A percentile compares a stretch with the other conserved stretches of the same genome.
phyloP scores from a whole-genome alignment of 2,888 invertebrate species.

The Atrina japonica region DNA sequence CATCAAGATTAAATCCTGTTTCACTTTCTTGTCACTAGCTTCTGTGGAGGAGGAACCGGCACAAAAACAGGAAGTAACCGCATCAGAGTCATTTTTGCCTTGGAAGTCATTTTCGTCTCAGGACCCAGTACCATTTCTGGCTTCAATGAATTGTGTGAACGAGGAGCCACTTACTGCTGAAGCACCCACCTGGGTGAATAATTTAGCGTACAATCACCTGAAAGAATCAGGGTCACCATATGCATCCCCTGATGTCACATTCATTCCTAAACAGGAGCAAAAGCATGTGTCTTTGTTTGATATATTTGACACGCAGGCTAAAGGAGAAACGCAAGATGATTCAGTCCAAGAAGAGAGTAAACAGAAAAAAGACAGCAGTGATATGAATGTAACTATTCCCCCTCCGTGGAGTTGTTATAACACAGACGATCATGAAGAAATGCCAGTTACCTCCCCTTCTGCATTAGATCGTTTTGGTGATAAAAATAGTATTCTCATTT shows the following conservation, averaged over 20 bases:
- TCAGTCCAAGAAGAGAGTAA: slow-evolving; percentile 22
- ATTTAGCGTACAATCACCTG: slow-evolving; percentile 90
- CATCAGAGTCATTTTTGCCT: slow-evolving; percentile 93
- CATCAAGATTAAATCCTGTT: too few relatives aligned
- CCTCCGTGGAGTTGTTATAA: slow-evolving; percentile 55
- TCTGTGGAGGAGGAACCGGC: not conserved
- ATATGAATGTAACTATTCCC: slow-evolving; percentile 50
- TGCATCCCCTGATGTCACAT: slow-evolving; percentile 68
- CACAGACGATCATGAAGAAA: slow-evolving; percentile 51
- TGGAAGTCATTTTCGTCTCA: slow-evolving; percentile 83
- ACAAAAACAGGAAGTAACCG: slow-evolving; percentile 71
- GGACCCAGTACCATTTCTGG: slow-evolving; percentile 60
- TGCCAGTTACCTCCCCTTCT: slow-evolving; percentile 50
- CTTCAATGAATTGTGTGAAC: slow-evolving; percentile 56
- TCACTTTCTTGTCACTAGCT: not conserved
- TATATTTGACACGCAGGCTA: slow-evolving; percentile 55
- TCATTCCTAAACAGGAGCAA: slow-evolving; percentile 53
- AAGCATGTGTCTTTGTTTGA: slow-evolving; percentile 63
- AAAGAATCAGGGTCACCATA: slow-evolving; percentile 73
- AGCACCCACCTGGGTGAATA: slow-evolving; percentile 97
- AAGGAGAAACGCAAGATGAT: slow-evolving; percentile 22
- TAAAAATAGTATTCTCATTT: slow-evolving; percentile 61
- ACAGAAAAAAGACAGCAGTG: slow-evolving; percentile 19
- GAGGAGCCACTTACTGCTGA: slow-evolving; percentile 84
- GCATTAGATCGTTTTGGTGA: slow-evolving; percentile 56